phyloP scores from a whole-genome alignment of 1,140 invertebrate species.

The Drosophila dunni region DNA sequence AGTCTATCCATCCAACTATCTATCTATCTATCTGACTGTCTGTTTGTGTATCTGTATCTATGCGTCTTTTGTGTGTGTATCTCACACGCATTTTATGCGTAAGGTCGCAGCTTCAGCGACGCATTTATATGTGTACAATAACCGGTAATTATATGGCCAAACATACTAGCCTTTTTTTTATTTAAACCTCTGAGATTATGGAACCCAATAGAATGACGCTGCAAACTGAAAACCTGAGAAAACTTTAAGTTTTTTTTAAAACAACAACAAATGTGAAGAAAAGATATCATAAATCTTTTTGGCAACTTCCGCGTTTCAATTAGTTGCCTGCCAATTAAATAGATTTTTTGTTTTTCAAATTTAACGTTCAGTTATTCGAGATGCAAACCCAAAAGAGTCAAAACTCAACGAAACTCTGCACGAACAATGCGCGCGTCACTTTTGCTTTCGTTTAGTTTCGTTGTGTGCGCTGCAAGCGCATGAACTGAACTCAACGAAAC shows the following conservation, averaged over 20 bases:
- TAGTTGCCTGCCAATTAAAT: slow-evolving; percentile 37
- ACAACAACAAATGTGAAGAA: neutral
- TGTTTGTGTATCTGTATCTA: slow-evolving; percentile 21
- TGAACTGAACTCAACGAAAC: too few species aligned
- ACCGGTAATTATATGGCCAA: slow-evolving; percentile 77
- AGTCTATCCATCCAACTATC: slow-evolving; percentile 4
- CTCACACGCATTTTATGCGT: slow-evolving; percentile 75
- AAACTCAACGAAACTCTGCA: slow-evolving; percentile 42
- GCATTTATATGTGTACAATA: slow-evolving; percentile 67
- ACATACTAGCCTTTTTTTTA: slow-evolving; percentile 10
- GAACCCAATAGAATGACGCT: slow-evolving; percentile 57
- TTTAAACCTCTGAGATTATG: slow-evolving; percentile 8
- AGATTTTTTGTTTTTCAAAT: slow-evolving; percentile 41
- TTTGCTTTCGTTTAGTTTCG: slow-evolving; percentile 59
- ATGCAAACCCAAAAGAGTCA: slow-evolving; percentile 46
- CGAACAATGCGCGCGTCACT: slow-evolving; percentile 48
- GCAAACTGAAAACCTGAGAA: slow-evolving; percentile 68
- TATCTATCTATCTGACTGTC: slow-evolving; percentile 4
- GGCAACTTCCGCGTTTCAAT: slow-evolving; percentile 72
- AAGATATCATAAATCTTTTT: slow-evolving; percentile 66
- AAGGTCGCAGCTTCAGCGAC: slow-evolving; percentile 72
- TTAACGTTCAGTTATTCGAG: slow-evolving; percentile 41
- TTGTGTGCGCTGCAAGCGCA: neutral
- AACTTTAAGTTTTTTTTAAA: slow-evolving; percentile 33
- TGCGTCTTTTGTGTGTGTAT: slow-evolving; percentile 38